phyloP scores from a whole-genome alignment of 2,797 vertebrate species.

The Dryobates pubescens region DNA sequence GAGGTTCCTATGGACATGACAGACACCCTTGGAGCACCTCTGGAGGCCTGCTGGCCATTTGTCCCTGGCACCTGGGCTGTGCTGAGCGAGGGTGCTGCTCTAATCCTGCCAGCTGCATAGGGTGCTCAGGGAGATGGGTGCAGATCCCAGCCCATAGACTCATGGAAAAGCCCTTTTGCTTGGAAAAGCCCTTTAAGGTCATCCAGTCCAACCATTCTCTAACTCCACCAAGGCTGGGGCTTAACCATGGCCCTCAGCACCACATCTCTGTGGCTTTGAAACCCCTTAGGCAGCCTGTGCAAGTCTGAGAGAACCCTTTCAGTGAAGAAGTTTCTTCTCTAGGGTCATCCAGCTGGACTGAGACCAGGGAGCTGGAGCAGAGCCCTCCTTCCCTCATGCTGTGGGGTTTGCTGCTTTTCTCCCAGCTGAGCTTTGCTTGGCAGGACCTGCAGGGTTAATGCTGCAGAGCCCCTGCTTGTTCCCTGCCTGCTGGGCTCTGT shows the following conservation, averaged over 20 bases:
- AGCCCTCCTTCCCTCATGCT: rapidly evolving
- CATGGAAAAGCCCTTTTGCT: no score
- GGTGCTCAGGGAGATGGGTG: background rate
- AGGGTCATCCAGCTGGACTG: background rate
- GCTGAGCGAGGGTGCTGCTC: rapidly evolving
- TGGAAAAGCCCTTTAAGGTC: no score
- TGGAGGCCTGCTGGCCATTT: no score
- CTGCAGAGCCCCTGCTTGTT: background rate
- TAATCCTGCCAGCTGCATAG: rapidly evolving
- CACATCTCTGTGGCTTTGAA: no score
- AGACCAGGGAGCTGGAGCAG: background rate
- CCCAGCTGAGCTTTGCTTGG: background rate
- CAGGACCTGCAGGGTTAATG: rapidly evolving
- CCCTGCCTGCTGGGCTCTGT: background rate
- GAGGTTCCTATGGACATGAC: background rate
- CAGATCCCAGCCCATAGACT: rapidly evolving
- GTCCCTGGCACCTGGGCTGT: background rate
- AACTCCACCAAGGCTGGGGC: no score
- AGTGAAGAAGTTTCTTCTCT: no score
- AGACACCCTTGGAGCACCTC: background rate
- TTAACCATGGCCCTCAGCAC: no score
- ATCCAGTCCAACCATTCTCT: no score
- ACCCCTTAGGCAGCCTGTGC: no score
- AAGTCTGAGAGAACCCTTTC: no score
- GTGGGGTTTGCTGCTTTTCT: background rate